Evolutionary conservation across 2,113 vertebrate genomes (phyloP), one percentile per base, ranked within the genome.

Genomic region (Pangasianodon hypophthalmus): DNA sequence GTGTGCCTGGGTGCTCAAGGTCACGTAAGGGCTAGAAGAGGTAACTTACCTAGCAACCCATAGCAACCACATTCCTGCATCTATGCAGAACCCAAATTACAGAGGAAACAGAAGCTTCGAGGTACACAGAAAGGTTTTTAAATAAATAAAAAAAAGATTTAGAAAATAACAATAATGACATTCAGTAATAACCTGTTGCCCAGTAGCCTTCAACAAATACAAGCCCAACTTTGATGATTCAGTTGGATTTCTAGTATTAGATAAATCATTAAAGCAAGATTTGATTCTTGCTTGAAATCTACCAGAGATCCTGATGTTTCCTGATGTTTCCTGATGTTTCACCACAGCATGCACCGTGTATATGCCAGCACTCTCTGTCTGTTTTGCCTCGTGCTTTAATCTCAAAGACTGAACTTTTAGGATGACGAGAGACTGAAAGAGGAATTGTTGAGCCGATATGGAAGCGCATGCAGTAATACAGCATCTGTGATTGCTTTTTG

Each of bases 401-500:
- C 77, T n/a, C 73, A 2, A 29, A n/a, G 46, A 75, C 46, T 79
- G 44, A 29, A 79, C 75, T 29, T 79, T 79, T 41, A 26, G 1
- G 75, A 77, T 11, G 41, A 24, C 8, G 26, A 71, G 21, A n/a
- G 48, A 16, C 86, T 21, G 56, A 44, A 79, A 11, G 41, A 88
- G 29, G 29, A 48, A 37, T 9, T 8, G 24, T 83, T 71, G 19
- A 41, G 10, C 37, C 71, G 26, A 60, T 32, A 69, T 24, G n/a
- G n/a, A 71, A 52, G 58, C 21, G 9, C 41, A 41, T 50, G 46
- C 52, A 11, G 14, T 71, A 21, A 19, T 21, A 2, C 82, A 84
- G 62, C 26, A 52, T 85, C 64, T 48, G 37, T 58, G 41, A 89
- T 75, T 60, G 50, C 67, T 84, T 56, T 88, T 80, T 80, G 77